Evolutionary conservation across 2,113 vertebrate genomes (phyloP), one percentile per base, ranked within the genome.

Genomic region (Macrotis lagotis): DNA sequence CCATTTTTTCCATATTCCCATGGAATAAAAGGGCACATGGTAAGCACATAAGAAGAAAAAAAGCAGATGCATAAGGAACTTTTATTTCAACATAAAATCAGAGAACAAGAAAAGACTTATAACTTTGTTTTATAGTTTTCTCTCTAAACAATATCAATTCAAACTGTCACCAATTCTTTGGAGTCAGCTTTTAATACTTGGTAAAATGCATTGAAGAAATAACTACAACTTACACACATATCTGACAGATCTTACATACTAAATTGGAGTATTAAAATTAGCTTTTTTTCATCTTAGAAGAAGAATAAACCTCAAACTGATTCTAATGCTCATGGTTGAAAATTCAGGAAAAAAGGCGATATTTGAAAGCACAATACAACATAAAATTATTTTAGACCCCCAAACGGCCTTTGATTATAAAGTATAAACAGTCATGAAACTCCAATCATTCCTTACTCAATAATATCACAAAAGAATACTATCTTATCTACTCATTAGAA

Each of bases 401-500:
- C 66, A 66, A 92, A 25, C 25, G 9, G 52, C 1, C 8, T 4
- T 66, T 31, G 12, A 37, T 37, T 37, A 66, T 66, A 37, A 66
- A 37, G 1, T 50, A 26, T 47, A 48, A 83, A 49, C 8, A 24
- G 24, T 55, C 44, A 52, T 92, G 44, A 31, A 47, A 50, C 74
- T 90, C 59, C 90, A 55, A 14, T 28, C 49, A 66, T 53, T 83
- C 6, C 16, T 37, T 95, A 37, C 19, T 92, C 91, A 92, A 89
- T n/a, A 48, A 19, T 50, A 94, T 48, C 48, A 94, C 52, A 74
- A 90, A 88, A 47, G n/a, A n/a, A n/a, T n/a, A 49, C 49, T 48
- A n/a, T 25, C 47, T 25, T 51, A 49, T 51, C 91, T 90, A 16
- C 50, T 96, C 31, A n/a, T 89, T 94, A 52, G 37, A 96, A 96